Conservation (phyloP, 2,888 invertebrate species). For the Ophraella communa region DNA sequence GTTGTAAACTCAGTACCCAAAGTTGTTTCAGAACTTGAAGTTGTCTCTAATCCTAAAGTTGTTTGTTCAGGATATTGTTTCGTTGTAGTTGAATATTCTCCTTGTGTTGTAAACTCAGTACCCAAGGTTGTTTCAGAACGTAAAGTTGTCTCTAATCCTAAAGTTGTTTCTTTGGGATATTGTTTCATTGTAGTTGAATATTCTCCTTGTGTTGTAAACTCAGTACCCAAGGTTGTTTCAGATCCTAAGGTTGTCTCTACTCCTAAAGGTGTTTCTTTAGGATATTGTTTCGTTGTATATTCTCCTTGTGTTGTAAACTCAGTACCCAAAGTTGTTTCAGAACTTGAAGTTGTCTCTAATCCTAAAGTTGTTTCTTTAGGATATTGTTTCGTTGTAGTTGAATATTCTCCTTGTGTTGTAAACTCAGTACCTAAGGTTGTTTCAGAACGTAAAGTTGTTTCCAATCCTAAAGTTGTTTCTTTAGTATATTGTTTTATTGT, state of each 20-base stretch:
- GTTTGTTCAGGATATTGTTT: not conserved
- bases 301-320: not conserved
- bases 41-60: not conserved
- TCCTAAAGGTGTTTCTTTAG: not conserved
- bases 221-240: not conserved
- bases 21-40: not conserved
- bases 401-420: not conserved
- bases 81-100: not conserved
- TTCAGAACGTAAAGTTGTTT: not conserved
- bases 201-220: not conserved
- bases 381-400: not conserved
- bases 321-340: not conserved
- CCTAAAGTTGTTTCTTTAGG: not conserved
- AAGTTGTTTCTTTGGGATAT: not conserved
- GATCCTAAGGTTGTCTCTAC: not conserved
- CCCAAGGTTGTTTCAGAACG: not conserved
- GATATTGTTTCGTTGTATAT: not conserved
- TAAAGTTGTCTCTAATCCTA: not conserved
- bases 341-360: not conserved
- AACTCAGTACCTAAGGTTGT: not conserved
- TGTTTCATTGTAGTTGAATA: not conserved
- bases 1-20: not conserved
- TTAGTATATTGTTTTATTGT: not conserved
- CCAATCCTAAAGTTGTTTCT: not conserved
- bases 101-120: not conserved